A percentile compares a stretch with the other conserved stretches of the same genome.
These are phyloP conservation scores for Beris morrisii DNA, from an alignment of 2,888 invertebrate species.

Conservation along the genomic window DNA sequence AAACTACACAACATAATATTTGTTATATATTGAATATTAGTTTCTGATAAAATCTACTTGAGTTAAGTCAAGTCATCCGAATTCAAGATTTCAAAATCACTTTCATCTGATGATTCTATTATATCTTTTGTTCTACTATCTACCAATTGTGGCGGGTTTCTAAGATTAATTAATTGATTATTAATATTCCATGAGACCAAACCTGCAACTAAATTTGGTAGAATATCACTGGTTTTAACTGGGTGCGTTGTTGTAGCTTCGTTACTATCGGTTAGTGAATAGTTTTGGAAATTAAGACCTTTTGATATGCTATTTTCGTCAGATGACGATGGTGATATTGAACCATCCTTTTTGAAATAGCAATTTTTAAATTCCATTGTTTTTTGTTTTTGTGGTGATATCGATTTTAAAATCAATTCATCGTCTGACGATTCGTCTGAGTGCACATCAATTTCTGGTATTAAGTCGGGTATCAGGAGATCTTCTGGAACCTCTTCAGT, in stretches of 20 bases:
- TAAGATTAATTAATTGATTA: conserved; percentile 12
- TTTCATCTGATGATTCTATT: conserved; percentile 48
- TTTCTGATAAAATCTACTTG: neutral
- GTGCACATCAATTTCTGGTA: conserved; percentile 55
- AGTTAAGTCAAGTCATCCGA: conserved; percentile 47
- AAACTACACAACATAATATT: too few species aligned
- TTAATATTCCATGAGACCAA: conserved; percentile 47
- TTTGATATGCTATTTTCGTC: conserved; percentile 54
- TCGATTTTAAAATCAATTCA: conserved; percentile 34
- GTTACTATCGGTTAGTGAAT: conserved; percentile 44
- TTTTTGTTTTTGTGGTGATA: conserved; percentile 22
- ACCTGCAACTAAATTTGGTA: conserved; percentile 49
- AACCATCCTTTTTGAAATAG: conserved; percentile 53
- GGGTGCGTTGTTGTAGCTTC: conserved; percentile 25
- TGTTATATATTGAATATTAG: too few species aligned
- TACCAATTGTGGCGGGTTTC: conserved; percentile 22
- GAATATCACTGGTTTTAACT: conserved; percentile 23
- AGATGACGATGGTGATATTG: conserved; percentile 52
- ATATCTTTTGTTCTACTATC: conserved; percentile 10
- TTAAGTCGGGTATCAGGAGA: conserved; percentile 52
- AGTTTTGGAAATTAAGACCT: conserved; percentile 52
- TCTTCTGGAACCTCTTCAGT: conserved; percentile 55
- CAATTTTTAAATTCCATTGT: conserved; percentile 50
- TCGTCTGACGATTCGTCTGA: conserved; percentile 50
- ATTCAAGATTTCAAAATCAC: conserved; percentile 55